phyloP scores from a whole-genome alignment of 2,888 invertebrate genomes.

The Sarcophaga caerulescens region DNA sequence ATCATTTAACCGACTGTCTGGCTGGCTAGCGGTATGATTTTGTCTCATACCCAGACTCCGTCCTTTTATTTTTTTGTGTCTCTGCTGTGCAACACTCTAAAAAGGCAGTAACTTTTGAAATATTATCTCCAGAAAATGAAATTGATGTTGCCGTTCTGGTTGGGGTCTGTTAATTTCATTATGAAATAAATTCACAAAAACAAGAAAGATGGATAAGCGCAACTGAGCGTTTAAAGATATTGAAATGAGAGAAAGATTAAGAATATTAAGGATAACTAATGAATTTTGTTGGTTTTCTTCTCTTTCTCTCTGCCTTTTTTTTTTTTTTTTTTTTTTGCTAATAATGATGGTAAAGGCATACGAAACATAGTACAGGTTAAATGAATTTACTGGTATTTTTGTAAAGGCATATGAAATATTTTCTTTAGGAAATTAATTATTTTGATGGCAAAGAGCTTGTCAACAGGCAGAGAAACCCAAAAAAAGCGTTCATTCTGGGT shows the following conservation, averaged over 20 bases:
- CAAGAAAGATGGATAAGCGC: neutral
- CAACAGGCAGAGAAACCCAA: too few relatives aligned
- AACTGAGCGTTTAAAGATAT: conserved; percentile 30
- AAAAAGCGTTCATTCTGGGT: too few relatives aligned
- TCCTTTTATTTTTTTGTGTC: neutral
- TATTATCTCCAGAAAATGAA: conserved; percentile 32
- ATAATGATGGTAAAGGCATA: too few relatives aligned
- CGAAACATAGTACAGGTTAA: too few relatives aligned
- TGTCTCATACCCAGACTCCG: neutral
- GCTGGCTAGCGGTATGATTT: neutral
- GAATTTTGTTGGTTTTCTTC: neutral
- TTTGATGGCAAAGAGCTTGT: too few relatives aligned
- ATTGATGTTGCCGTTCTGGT: conserved; percentile 16
- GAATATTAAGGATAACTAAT: neutral
- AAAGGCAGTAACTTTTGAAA: conserved; percentile 37
- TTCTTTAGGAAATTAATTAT: too few relatives aligned
- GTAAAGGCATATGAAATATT: too few relatives aligned
- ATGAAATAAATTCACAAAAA: conserved; percentile 1
- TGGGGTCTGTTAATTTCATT: conserved; percentile 45
- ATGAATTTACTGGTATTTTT: too few relatives aligned
- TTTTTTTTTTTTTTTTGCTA: too few relatives aligned
- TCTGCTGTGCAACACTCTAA: neutral
- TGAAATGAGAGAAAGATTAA: conserved; percentile 16
- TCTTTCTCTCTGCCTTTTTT: too few relatives aligned
- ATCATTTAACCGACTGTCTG: neutral